Base-by-base conservation (phyloP, 2,888 invertebrate genomes). In the Heliconius ismenius region DNA sequence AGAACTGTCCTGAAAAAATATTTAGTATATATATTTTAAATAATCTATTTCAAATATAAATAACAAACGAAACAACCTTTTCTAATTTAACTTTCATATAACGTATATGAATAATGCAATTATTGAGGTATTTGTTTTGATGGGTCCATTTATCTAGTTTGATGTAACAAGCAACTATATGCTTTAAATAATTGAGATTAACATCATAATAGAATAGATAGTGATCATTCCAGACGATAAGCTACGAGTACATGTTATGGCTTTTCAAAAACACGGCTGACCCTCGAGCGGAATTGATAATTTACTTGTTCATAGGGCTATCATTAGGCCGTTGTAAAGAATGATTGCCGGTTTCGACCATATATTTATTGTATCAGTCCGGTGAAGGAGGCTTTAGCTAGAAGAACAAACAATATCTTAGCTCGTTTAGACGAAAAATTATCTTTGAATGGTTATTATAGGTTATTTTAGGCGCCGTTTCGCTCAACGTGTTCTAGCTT, bases 321-420 rank as follows among this genome's bases (percentile, higher is more conserved):
- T 94, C 89, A 94, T 94, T 93, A 94, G 89, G 89, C 87, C 84
- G 89, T 89, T 89, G 88, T 86, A 86, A 87, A 88, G 86, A 89
- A 90, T 93, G 92, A 94, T 94, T 93, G 88, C 88, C 83, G 90
- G 93, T 90, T 92, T 86, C 88, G 86, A 86, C 85, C 86, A 85
- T 89, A 86, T 90, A 88, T 90, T 91, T 91, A 90, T 86, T 83
- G 85, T 86, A 81, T 86, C 84, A 86, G 87, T 87, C 83, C 85
- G 86, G 84, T 32, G 32, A 32, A 32, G 32, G 32, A 32, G 32
- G 32, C 9, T 85, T 87, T 86, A 83, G 86, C 86, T 88, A 89
- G 91, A 91, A 93, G 92, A 94, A 93, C 93, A 93, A 93, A 94
- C 93, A 94, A 88, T 90, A 91, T 91, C 88, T 92, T 88, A 91